Conservation (phyloP, 2,113 vertebrate species). For the Seriola quinqueradiata region DNA sequence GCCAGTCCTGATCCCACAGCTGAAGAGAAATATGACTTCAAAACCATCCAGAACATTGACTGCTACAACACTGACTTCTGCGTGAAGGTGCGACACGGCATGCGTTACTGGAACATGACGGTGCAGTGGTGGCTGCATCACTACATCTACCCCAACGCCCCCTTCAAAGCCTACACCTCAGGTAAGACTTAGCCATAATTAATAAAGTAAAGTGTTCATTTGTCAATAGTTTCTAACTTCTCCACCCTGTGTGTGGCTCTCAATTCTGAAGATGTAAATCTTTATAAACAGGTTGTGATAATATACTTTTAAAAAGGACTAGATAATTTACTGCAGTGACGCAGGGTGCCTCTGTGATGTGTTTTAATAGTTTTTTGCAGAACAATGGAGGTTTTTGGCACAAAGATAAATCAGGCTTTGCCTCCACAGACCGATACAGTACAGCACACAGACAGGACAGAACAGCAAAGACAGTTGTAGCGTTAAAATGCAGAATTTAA, state of each 20-base stretch:
- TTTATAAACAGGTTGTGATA: neutral
- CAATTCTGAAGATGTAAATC: neutral
- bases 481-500: too few species aligned
- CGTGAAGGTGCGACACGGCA: slow-evolving; percentile 91
- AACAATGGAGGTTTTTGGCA: too few species aligned
- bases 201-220: too few species aligned
- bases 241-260: neutral
- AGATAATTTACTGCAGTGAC: too few species aligned
- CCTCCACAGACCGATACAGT: too few species aligned
- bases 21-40: slow-evolving; percentile 88
- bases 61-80: slow-evolving; percentile 93
- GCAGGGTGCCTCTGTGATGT: too few species aligned
- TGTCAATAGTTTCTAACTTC: too few species aligned
- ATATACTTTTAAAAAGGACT: too few species aligned
- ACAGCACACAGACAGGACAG: too few species aligned
- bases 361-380: too few species aligned
- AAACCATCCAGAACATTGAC: slow-evolving; percentile 92
- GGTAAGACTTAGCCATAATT: slow-evolving; percentile 73
- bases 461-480: too few species aligned
- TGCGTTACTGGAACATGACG: slow-evolving; percentile 96
- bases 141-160: slow-evolving; percentile 91
- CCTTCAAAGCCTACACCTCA: slow-evolving; percentile 87
- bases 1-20: slow-evolving; percentile 76
- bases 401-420: too few species aligned
- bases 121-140: slow-evolving; percentile 96